These are phyloP conservation scores for Chaetops frenatus DNA, from an alignment of 2,113 vertebrate genomes.

Conservation along the genomic window DNA sequence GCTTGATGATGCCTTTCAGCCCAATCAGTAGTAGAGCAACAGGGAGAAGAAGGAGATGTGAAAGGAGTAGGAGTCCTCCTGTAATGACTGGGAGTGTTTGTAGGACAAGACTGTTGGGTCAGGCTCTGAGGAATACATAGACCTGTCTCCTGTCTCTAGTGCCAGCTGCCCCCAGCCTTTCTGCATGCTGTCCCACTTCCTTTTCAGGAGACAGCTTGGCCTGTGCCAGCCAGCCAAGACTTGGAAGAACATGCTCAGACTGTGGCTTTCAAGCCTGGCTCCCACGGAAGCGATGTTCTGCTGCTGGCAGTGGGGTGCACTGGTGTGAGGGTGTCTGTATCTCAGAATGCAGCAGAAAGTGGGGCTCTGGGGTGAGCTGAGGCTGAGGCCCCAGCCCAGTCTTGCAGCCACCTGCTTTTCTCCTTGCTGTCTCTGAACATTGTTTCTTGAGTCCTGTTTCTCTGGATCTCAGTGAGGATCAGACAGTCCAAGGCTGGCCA, in stretches of 20 bases:
- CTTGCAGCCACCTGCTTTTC: neutral
- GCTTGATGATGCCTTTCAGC: neutral
- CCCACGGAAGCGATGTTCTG: fast-evolving
- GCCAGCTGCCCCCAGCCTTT: neutral
- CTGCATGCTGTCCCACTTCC: neutral
- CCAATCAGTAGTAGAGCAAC: neutral
- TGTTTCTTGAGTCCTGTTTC: neutral
- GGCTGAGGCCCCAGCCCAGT: neutral
- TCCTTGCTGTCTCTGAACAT: neutral
- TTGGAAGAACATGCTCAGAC: neutral
- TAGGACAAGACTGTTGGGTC: neutral
- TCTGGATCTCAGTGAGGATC: neutral
- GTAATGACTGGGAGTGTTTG: neutral
- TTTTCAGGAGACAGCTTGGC: neutral
- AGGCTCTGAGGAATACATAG: neutral
- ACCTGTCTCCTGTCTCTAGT: neutral
- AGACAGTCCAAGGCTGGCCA: neutral
- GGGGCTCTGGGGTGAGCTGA: neutral
- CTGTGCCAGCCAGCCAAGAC: neutral
- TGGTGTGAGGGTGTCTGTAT: neutral
- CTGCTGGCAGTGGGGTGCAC: fast-evolving
- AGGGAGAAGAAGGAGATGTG: neutral
- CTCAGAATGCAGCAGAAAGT: neutral
- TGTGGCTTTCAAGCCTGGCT: neutral
- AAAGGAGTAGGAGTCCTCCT: neutral